Evolutionary conservation across 2,113 vertebrate genomes (phyloP), one percentile per base, ranked within the genome.

Genomic region (Esox niger): DNA sequence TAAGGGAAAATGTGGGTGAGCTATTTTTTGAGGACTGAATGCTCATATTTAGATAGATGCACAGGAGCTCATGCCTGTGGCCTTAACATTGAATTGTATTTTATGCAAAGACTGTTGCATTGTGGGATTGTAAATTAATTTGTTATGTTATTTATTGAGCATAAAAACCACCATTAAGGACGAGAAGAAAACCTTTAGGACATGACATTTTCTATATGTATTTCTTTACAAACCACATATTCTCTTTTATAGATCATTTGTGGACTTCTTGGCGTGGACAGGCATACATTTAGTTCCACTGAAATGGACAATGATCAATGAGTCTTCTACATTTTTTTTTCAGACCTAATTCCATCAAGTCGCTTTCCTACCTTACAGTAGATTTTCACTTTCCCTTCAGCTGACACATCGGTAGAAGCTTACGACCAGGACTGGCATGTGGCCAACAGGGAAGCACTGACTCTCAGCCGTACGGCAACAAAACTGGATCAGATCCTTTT

Each of bases 321-420:
- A 66, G 62, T 66, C 68, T 61, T 3, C 65, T 69, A 62, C 81
- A 68, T 80, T 80, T 73, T n/a, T n/a, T n/a, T 70, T 65, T 64
- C 82, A 88, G 84, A 86, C 86, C 68, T 88, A 31, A 85, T 79
- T 43, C 54, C 88, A 77, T 79, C 79, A 72, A 88, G 82, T 89
- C 74, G 82, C 84, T 86, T 79, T 83, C 78, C 84, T 89, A 84
- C 88, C 89, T 92, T 68, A 92, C 86, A 84, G 85, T 80, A 82
- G 69, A 79, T 91, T 91, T 89, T 80, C 87, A 59, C 90, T 91
- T 83, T 91, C 79, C 89, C 91, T 89, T 88, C 89, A 92, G 90
- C 89, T 90, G 90, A 91, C 82, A 86, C 80, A 82, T 86, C 79
- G 86, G 86, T 90, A 88, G 87, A 90, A 88, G 89, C 87, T 85